A percentile compares a stretch with the other conserved stretches of the same genome.
These are phyloP conservation scores for Cyphomyrus discorhynchus DNA, from an alignment of 2,113 vertebrate species.

Conservation along the genomic window DNA sequence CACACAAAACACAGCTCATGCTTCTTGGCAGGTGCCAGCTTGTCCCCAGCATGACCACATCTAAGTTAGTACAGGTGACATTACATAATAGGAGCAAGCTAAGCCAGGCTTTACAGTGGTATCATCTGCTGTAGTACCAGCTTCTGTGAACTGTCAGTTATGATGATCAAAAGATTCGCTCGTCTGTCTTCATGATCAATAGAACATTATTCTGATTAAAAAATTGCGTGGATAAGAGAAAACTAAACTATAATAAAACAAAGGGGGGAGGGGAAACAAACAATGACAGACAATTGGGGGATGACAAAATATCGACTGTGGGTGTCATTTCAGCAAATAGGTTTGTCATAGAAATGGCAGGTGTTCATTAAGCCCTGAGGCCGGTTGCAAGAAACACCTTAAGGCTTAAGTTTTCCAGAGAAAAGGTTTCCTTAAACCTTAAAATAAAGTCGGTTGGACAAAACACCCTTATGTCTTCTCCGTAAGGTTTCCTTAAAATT, in stretches of 20 bases:
- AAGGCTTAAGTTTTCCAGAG: not conserved
- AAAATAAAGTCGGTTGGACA: not conserved
- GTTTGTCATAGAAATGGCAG: not conserved
- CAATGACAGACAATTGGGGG: not conserved
- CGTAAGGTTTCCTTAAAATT: too few relatives aligned
- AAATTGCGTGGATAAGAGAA: not conserved
- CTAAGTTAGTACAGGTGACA: not conserved
- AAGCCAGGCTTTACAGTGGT: not conserved
- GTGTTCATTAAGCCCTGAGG: not conserved
- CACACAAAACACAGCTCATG: not conserved
- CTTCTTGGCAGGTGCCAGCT: not conserved
- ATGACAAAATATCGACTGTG: not conserved
- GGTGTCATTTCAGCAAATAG: not conserved
- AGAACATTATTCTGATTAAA: not conserved
- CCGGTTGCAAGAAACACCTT: not conserved
- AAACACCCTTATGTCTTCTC: not conserved
- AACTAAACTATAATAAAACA: not conserved
- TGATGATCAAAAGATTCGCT: not conserved
- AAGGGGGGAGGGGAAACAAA: not conserved
- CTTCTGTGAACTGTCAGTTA: not conserved
- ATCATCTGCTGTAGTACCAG: not conserved
- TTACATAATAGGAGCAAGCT: not conserved
- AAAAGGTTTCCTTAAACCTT: not conserved
- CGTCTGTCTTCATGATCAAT: not conserved
- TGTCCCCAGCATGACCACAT: not conserved